Evolutionary conservation across 2,797 vertebrate genomes (phyloP), one percentile per base, ranked within the genome.

Genomic region (Anas bahamensis): DNA sequence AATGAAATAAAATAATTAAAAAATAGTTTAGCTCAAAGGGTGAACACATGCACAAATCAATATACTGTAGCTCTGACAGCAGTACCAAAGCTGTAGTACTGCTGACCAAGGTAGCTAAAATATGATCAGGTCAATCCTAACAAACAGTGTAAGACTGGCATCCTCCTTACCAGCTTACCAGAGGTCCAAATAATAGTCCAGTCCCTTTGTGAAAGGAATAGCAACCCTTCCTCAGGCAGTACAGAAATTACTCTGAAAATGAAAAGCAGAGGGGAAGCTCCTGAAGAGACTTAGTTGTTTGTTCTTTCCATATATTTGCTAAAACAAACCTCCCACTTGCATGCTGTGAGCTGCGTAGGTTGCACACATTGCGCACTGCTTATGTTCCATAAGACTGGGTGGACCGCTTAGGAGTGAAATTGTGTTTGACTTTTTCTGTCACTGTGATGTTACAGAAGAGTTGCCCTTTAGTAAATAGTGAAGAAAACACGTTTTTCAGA

Each of bases 401-500:
- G 6, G 87, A 74, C 29, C 41, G 66, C 1, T 16, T 46, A 35
- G 71, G 69, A 82, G 68, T 63, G 69, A 88, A 89, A 84, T 37
- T 2, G 5, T 74, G 55, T 88, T 91, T 95, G 94, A 94, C 86
- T 89, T 96, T 88, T 73, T 53, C 26, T 28, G 60, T 69, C 1
- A 0, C 68, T 83, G 70, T 59, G 82, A 73, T 84, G 74, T 83
- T 91, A 31, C 3, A 2, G 2, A 46, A 15, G 39, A 85, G 74
- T 50, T 96, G 53, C 90, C 94, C 93, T 95, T 95, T 42, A 57
- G 72, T 42, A 73, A 88, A 75, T 31, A 12, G 59, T 9, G 13
- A 74, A 83, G 92, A 79, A 96, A 97, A 96, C 42, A 74, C 3
- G 2, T 57, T 92, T 97, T 92, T 97, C 50, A 42, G 83, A 89